Evolutionary conservation across 2,888 invertebrate species (phyloP).

Genomic region (Caenorhabditis doughertyi): DNA sequence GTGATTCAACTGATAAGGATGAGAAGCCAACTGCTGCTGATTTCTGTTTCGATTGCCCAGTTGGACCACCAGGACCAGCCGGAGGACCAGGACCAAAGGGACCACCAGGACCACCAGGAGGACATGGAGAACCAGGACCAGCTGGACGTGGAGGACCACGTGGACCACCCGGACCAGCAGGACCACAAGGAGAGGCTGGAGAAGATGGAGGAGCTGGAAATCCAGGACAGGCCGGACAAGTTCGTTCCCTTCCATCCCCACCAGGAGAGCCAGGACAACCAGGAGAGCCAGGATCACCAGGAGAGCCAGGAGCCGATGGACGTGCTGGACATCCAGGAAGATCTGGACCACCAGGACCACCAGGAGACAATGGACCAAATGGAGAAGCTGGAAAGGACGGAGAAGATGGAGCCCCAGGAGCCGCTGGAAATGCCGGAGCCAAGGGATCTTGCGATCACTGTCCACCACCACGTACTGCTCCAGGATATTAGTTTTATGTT

Average conservation of each 20-base stretch:
- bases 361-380: slow-evolving; percentile 74
- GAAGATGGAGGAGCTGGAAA: slow-evolving; percentile 74
- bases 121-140: slow-evolving; percentile 71
- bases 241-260: slow-evolving; percentile 63
- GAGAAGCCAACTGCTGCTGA: slow-evolving; percentile 67
- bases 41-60: slow-evolving; percentile 75
- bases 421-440: slow-evolving; percentile 69
- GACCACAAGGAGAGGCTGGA: slow-evolving; percentile 74
- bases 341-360: slow-evolving; percentile 71
- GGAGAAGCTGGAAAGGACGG: slow-evolving; percentile 75
- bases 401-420: slow-evolving; percentile 73
- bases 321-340: slow-evolving; percentile 73
- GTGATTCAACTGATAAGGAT: slow-evolving; percentile 59
- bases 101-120: slow-evolving; percentile 75
- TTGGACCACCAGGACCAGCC: slow-evolving; percentile 74
- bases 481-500: slow-evolving; percentile 66
- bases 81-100: slow-evolving; percentile 74
- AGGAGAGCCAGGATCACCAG: slow-evolving; percentile 70
- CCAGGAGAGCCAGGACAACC: slow-evolving; percentile 73
- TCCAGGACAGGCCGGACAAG: slow-evolving; percentile 71
- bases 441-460: slow-evolving; percentile 76
- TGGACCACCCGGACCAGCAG: slow-evolving; percentile 75
- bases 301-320: slow-evolving; percentile 68
- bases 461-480: slow-evolving; percentile 73
- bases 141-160: slow-evolving; percentile 74